Base-by-base conservation (phyloP, 2,797 vertebrate species). In the Acanthopagrus latus region DNA sequence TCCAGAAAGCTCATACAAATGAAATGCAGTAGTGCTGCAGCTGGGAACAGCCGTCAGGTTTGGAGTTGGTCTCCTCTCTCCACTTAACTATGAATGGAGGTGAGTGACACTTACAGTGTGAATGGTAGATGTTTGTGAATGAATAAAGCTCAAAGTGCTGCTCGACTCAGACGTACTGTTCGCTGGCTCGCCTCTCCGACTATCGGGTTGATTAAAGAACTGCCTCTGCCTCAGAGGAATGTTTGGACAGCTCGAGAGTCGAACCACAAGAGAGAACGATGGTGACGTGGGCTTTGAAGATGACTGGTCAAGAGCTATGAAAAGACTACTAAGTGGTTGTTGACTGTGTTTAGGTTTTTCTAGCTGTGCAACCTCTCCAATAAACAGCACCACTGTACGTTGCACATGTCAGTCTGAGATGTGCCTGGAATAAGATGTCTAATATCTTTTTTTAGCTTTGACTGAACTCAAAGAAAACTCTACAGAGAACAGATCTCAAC, bases 341-440 rank as follows among this genome's bases (percentile, higher is more conserved):
- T 27, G 12, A 48, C 6, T 43, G 20, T 0, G 9, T 54, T 71
- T n/a, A 14, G 16, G 16, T 46, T 60, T 27, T 57, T 62, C 25
- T 43, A 52, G 63, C 52, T 60, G 43, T 55, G 59, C 33, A 6
- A 3, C 43, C 25, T 50, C 47, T 44, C 21, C 17, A 18, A 2
- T 21, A n/a, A 56, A 52, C 33, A 29, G 44, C 0, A 0, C 25
- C 38, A 11, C 20, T 4, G 10, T 27, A n/a, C 41, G 64, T 27
- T 70, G 18, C 6, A 14, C 25, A 7, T 25, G n/a, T 47, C 54
- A 20, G 10, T 43, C 44, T 44, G 5, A 7, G 67, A 27, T 64
- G 27, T 47, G 46, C 0, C 17, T 3, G 13, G 3, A 59, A 74
- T 76, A 54, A 78, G 55, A 67, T 55, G 48, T 21, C 41, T 57